Conservation (phyloP, 2,113 vertebrate genomes). For the Periophthalmus modestus region DNA sequence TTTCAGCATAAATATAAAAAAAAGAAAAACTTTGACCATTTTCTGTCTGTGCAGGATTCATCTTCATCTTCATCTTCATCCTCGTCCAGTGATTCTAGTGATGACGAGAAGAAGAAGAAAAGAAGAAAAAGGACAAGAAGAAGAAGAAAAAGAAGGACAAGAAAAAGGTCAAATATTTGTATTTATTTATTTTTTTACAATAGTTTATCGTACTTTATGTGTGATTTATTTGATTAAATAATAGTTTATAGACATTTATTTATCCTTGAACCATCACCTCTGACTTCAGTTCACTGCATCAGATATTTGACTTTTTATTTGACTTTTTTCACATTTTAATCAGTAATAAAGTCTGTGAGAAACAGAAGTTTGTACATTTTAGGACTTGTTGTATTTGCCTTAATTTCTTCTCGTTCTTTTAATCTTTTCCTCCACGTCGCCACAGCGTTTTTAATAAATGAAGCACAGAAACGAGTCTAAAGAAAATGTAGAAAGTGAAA, state of each 20-base stretch:
- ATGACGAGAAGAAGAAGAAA: slow-evolving; percentile 34
- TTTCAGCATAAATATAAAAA: neutral
- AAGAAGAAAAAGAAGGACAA: slow-evolving; percentile 14
- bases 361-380: too few species aligned
- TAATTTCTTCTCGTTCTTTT: neutral
- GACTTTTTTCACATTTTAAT: too few species aligned
- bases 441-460: neutral
- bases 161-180: neutral
- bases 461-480: too few species aligned
- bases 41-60: slow-evolving; percentile 33
- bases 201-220: neutral
- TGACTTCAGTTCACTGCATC: too few species aligned
- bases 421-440: neutral
- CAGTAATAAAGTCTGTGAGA: too few species aligned
- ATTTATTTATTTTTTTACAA: neutral
- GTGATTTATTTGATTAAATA: neutral
- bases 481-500: too few species aligned
- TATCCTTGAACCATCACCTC: too few species aligned
- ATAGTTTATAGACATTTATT: too few species aligned
- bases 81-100: slow-evolving; percentile 37
- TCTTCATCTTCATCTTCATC: slow-evolving; percentile 44
- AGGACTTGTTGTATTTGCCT: too few species aligned
- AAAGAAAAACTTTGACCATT: neutral
- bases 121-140: slow-evolving; percentile 44
- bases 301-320: too few species aligned